Conservation (phyloP, 37 sponge, comb jelly and placozoan genomes). For the Geodia barretti region DNA sequence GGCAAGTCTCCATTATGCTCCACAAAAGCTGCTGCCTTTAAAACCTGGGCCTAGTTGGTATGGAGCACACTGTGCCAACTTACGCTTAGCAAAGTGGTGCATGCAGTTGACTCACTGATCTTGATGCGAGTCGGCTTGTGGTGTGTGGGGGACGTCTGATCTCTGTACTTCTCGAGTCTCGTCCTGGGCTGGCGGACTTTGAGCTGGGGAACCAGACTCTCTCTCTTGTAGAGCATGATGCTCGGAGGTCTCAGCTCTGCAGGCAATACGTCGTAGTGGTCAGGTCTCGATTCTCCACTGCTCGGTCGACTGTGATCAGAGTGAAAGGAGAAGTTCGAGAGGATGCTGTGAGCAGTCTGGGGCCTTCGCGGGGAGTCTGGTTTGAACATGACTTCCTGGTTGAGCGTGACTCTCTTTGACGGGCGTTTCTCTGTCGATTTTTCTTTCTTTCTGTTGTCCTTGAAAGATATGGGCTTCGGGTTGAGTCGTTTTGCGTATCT, state of each 20-base stretch:
- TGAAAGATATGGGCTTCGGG: not conserved
- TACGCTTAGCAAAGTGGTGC: not conserved
- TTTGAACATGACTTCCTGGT: constrained; percentile 11
- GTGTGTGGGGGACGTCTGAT: not conserved
- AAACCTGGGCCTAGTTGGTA: too few species aligned
- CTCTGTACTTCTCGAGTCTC: constrained; percentile 56
- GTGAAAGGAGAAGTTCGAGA: constrained; percentile 43
- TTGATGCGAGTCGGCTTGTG: not conserved
- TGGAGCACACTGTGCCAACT: too few species aligned
- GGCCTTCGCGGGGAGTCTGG: constrained; percentile 30
- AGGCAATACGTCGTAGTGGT: constrained; percentile 66
- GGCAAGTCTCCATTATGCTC: too few species aligned
- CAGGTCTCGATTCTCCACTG: constrained; percentile 12
- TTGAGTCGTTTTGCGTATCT: not conserved
- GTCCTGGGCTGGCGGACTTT: constrained; percentile 22
- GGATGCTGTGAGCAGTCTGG: constrained; percentile 43
- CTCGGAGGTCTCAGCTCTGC: constrained; percentile 60
- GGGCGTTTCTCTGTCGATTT: not conserved
- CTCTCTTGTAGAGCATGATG: constrained; percentile 62
- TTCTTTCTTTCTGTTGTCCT: not conserved
- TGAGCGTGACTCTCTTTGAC: constrained; percentile 36
- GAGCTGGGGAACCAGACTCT: constrained; percentile 22
- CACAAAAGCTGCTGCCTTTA: too few species aligned
- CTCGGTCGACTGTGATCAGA: constrained; percentile 39
- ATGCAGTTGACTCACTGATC: not conserved